phyloP scores from a whole-genome alignment of 2,888 invertebrate genomes.

The Nomada fabriciana region DNA sequence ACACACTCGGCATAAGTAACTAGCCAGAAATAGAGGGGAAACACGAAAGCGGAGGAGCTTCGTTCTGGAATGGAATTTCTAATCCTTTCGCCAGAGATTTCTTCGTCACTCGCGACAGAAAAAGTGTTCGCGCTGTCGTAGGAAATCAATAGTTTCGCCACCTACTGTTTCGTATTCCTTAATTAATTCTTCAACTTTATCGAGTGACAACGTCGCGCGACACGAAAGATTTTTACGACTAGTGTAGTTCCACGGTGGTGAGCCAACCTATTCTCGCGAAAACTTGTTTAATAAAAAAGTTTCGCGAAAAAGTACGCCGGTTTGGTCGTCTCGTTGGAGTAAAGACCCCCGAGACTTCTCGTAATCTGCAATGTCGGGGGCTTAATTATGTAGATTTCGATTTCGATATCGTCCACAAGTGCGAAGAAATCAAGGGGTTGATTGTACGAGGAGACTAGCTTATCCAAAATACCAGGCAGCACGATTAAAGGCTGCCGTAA shows the following conservation, averaged over 20 bases:
- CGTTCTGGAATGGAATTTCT: neutral
- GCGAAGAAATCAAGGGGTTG: neutral
- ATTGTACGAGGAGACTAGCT: neutral
- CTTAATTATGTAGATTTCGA: slow-evolving; percentile 32
- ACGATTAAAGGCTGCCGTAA: neutral
- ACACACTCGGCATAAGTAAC: neutral
- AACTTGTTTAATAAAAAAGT: slow-evolving; percentile 52
- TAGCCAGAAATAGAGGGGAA: neutral
- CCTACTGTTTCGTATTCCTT: slow-evolving; percentile 7
- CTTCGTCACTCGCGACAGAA: neutral
- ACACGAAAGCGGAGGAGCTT: neutral
- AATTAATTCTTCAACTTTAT: slow-evolving; percentile 28
- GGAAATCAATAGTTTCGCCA: slow-evolving; percentile 10
- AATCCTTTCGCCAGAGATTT: slow-evolving; percentile 26
- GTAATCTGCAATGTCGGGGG: slow-evolving; percentile 5
- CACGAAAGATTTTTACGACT: slow-evolving; percentile 11
- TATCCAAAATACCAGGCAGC: neutral
- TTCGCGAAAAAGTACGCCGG: slow-evolving; percentile 9
- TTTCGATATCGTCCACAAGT: neutral
- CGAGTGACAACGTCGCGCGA: neutral
- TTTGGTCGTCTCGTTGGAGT: neutral
- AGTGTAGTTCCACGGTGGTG: slow-evolving; percentile 1
- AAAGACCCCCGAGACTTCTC: slow-evolving; percentile 5
- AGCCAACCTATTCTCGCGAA: slow-evolving; percentile 14
- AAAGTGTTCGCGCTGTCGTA: neutral